Evolutionary conservation across 2,797 vertebrate genomes (phyloP).

Genomic region (Calcarius lapponicus): DNA sequence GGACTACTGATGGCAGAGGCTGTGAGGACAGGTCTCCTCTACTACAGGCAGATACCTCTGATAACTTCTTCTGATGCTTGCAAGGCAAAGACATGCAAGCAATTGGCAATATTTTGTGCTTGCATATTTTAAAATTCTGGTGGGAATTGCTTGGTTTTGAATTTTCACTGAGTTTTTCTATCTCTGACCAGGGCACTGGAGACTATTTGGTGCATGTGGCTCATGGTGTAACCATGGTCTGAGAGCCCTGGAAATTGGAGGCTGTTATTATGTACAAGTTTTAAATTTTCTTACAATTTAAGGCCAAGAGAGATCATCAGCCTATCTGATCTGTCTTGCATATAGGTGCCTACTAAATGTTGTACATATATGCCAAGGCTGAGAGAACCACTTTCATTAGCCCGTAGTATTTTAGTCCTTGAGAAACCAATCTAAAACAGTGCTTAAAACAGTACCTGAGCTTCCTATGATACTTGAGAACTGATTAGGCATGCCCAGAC

Average conservation of each 20-base stretch:
- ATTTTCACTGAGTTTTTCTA: neutral
- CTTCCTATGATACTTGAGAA: neutral
- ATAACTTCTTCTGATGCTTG: neutral
- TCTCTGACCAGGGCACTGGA: neutral
- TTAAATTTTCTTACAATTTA: neutral
- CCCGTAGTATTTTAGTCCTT: neutral
- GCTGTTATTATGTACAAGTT: neutral
- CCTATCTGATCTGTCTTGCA: neutral
- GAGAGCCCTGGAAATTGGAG: neutral
- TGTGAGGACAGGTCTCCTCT: neutral
- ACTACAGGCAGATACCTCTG: neutral
- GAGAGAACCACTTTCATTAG: neutral
- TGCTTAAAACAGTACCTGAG: neutral
- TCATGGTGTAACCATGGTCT: neutral
- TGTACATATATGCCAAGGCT: neutral
- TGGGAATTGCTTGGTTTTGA: neutral
- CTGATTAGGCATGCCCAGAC: neutral
- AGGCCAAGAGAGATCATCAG: neutral
- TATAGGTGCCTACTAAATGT: neutral
- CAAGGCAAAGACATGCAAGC: neutral
- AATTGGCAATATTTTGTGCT: neutral
- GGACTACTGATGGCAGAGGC: neutral
- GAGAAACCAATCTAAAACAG: neutral
- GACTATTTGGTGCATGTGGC: neutral
- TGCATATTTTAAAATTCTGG: neutral